Base-by-base conservation (phyloP, 1,140 invertebrate genomes). In the Solenopsis invicta region DNA sequence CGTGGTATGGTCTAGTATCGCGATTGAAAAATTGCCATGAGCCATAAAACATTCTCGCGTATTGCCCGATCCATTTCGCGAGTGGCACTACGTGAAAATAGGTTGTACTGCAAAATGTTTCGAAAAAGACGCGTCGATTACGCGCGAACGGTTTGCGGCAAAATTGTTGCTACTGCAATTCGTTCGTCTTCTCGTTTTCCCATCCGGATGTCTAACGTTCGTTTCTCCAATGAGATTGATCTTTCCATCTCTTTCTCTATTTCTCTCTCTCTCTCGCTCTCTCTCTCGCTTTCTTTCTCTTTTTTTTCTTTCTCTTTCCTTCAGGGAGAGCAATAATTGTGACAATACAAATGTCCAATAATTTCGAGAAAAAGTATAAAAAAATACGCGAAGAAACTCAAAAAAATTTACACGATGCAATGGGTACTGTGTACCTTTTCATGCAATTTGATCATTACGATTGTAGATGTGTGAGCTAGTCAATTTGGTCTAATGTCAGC, bases 1-100 rank as follows among this genome's bases (percentile, higher is more conserved):
- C 37, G 18, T 45, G 29, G 21, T 34, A 67, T 41, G 80, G 67
- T 87, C 62, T 71, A 61, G 74, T 89, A 89, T 89, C 24, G 85
- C 85, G 81, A 90, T 89, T 87, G 88, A 90, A 89, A 90, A 90
- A 90, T 90, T 89, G 71, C 85, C 78, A 78, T 34, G 52, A 74
- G 86, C 89, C 72, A 67, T 89, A 84, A 87, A 90, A 89, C 85
- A 82, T 89, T 82, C 62, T 54, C 78, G 59, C n/a, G 34, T 54
- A 74, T 89, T 82, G 84, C 64, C 52, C 86, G 88, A 89, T 88
- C 88, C 21, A 66, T 81, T 89, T 90, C 12, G n/a, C 0, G 29
- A 13, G 24, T 13, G 66, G 59, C 72, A 76, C 78, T 59, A 86
- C 54, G 41, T 12, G 54, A 72, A 87, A 90, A 87, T 89, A 56